Evolutionary conservation across 1,140 invertebrate species (phyloP), one percentile per base, ranked within the genome.

Genomic region (Drosophila ananassae): DNA sequence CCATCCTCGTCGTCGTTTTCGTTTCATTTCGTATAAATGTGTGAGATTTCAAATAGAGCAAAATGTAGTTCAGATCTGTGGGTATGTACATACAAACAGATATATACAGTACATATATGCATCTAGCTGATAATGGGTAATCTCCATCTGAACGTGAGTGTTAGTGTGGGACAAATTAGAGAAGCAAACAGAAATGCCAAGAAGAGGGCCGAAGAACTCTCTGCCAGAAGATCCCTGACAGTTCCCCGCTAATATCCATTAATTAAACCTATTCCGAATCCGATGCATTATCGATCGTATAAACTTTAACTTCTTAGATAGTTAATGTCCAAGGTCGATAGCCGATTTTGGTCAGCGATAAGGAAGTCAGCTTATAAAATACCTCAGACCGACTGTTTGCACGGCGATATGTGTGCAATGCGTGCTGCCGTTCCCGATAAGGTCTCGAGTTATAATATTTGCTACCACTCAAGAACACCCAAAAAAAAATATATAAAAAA

Each of bases 21-120:
- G 78, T 61, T 76, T 77, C 55, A 67, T 69, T 56, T 73, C 64
- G 78, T 78, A 82, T 69, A 77, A 78, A 87, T 87, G 83, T 87
- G 82, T 66, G 83, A 87, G 82, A 89, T 87, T 87, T 87, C 79
- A 82, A 89, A 77, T 77, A 84, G 81, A 85, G 81, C 77, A 77
- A 68, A 79, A 87, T 89, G 71, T 85, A 82, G 82, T 82, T 82
- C 82, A 85, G 78, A 87, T 85, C 71, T 69, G 41, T 76, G 22
- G 60, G 47, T 17, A 17, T 5, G 25, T 61, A 28, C 61, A 72
- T 56, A 73, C 48, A 72, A 41, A 39, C 63, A 52, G 13, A 68
- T 22, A 48, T 22, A 67, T 2, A 41, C 4, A 41, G 17, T 21
- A 21, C 41, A 30, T 21, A 63, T 32, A 44, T 44, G 17, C 41